phyloP scores from a whole-genome alignment of 2,797 vertebrate species.

The Babyrousa celebensis region DNA sequence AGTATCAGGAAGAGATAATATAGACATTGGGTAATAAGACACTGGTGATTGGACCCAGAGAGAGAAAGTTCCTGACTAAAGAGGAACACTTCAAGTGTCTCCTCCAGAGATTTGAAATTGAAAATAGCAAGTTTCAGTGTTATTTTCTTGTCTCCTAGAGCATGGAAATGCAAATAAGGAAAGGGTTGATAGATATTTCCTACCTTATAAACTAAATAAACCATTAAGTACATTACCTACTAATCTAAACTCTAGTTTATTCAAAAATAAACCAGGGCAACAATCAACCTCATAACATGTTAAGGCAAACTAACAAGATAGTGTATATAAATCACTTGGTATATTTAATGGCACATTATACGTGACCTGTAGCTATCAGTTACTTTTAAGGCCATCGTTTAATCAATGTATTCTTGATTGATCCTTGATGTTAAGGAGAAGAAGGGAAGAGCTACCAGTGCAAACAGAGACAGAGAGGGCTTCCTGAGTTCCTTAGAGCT shows the following conservation, averaged over 20 bases:
- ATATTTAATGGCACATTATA: not conserved
- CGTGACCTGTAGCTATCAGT: not conserved
- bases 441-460: not conserved
- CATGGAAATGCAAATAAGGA: not conserved
- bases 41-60: not conserved
- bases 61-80: not conserved
- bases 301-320: not conserved
- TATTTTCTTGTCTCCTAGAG: not conserved
- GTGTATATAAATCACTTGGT: not conserved
- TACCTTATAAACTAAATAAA: not conserved
- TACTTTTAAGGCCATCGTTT: not conserved
- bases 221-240: not conserved
- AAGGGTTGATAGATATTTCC: not conserved
- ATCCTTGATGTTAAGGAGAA: not conserved
- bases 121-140: not conserved
- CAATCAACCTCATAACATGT: not conserved
- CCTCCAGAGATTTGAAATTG: not conserved
- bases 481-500: not conserved
- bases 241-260: not conserved
- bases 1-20: not conserved
- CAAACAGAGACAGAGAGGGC: not conserved
- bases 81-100: not conserved
- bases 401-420: not conserved
- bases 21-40: not conserved
- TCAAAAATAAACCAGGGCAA: not conserved